A percentile compares a stretch with the other conserved stretches of the same genome.
phyloP scores from a whole-genome alignment of 2,113 vertebrate genomes.

The Mustela lutreola region DNA sequence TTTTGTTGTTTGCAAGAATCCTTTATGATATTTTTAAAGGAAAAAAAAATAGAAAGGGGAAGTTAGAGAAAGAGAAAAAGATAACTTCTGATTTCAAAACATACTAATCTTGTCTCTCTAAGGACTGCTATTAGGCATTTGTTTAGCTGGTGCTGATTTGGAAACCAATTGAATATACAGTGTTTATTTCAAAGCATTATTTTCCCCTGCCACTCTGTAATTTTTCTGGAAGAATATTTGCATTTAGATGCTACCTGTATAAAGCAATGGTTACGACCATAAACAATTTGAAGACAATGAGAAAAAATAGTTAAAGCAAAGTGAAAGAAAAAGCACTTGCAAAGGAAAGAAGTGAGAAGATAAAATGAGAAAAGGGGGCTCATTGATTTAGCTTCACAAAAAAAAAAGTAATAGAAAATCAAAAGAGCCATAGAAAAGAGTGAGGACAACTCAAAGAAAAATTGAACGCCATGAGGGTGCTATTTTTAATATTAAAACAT shows the following conservation, averaged over 20 bases:
- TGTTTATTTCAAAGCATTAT: slow-evolving; percentile 71
- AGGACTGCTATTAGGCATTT: slow-evolving; percentile 75
- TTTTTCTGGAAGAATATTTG: slow-evolving; percentile 83
- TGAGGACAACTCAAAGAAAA: slow-evolving; percentile 62
- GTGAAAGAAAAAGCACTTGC: slow-evolving; percentile 62
- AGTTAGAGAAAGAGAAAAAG: slow-evolving; percentile 46
- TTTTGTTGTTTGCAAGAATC: slow-evolving; percentile 52
- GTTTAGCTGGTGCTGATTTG: slow-evolving; percentile 67
- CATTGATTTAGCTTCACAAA: slow-evolving; percentile 4
- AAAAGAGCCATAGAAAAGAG: slow-evolving; percentile 56
- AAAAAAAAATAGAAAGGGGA: neutral
- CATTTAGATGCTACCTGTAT: slow-evolving; percentile 81
- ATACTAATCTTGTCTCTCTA: slow-evolving; percentile 61
- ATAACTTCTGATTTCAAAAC: slow-evolving; percentile 77
- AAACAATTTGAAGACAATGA: slow-evolving; percentile 75
- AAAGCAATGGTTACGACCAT: slow-evolving; percentile 76
- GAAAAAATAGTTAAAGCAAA: slow-evolving; percentile 72
- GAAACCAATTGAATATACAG: slow-evolving; percentile 78
- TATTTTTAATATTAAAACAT: slow-evolving; percentile 75
- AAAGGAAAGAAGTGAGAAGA: slow-evolving; percentile 53
- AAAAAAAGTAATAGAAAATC: slow-evolving; percentile 72
- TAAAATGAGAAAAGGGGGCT: slow-evolving; percentile 53
- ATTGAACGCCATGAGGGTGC: slow-evolving; percentile 52
- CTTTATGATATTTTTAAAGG: slow-evolving; percentile 52
- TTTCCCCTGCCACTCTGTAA: slow-evolving; percentile 73